Conservation (phyloP, 1,140 invertebrate genomes). For the Drosophila biarmipes region DNA sequence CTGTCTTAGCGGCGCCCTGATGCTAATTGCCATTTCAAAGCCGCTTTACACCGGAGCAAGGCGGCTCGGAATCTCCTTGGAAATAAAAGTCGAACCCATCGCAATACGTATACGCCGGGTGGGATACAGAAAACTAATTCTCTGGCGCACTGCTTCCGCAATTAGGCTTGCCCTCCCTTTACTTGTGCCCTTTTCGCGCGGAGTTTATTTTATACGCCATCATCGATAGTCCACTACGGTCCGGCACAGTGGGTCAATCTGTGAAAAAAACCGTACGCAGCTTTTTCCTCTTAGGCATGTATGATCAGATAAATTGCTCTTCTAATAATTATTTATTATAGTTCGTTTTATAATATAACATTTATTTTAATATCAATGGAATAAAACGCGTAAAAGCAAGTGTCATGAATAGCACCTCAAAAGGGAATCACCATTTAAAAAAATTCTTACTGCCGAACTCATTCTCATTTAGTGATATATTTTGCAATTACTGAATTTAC, state of each 20-base stretch:
- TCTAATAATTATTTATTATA: no score
- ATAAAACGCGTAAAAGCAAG: no score
- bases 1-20: slow-evolving; percentile 41
- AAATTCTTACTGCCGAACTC: no score
- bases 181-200: slow-evolving; percentile 3
- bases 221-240: slow-evolving; percentile 19
- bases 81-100: slow-evolving; percentile 59
- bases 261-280: not conserved
- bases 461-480: no score
- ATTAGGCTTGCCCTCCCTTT: slow-evolving; percentile 56
- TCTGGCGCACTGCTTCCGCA: slow-evolving; percentile 73
- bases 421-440: no score
- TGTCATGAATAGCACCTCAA: no score
- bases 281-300: no score
- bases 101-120: slow-evolving; percentile 39
- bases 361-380: no score
- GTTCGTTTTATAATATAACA: no score
- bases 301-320: no score
- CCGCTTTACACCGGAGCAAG: slow-evolving; percentile 52
- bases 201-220: slow-evolving; percentile 53
- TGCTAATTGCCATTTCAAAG: slow-evolving; percentile 77
- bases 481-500: no score
- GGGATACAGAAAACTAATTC: slow-evolving; percentile 67
- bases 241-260: slow-evolving; percentile 2
- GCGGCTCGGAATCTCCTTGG: not conserved